phyloP scores from a whole-genome alignment of 2,797 vertebrate species.

The Myripristis murdjan region DNA sequence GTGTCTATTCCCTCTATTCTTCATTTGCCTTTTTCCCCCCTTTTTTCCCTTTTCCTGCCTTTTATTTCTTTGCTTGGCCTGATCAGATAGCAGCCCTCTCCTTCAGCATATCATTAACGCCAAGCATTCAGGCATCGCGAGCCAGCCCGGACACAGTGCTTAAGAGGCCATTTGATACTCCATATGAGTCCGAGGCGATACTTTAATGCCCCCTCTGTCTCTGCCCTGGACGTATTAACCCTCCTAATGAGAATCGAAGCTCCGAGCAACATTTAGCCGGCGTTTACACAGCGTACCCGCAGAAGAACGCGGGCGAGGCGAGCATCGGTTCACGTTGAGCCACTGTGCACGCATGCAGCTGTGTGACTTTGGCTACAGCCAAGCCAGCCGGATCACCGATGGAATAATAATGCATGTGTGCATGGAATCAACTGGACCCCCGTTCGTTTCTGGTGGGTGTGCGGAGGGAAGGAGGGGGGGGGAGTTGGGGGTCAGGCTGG shows the following conservation, averaged over 20 bases:
- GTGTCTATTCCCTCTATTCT: slow-evolving; percentile 77
- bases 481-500: slow-evolving; percentile 48
- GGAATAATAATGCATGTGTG: slow-evolving; percentile 76
- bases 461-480: neutral
- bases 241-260: slow-evolving; percentile 16
- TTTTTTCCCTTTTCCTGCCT: slow-evolving; percentile 12
- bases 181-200: neutral
- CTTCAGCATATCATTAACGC: slow-evolving; percentile 30
- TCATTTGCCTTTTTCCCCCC: slow-evolving; percentile 46
- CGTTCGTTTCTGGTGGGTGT: slow-evolving; percentile 69
- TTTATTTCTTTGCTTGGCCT: slow-evolving; percentile 49
- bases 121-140: slow-evolving; percentile 13
- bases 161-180: slow-evolving; percentile 9
- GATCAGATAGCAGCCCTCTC: slow-evolving; percentile 45
- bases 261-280: slow-evolving; percentile 16
- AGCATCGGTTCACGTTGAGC: slow-evolving; percentile 54
- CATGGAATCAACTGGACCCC: slow-evolving; percentile 74
- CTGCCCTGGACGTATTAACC: slow-evolving; percentile 37
- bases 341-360: slow-evolving; percentile 58
- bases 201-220: slow-evolving; percentile 45
- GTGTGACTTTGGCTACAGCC: slow-evolving; percentile 60
- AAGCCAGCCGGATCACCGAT: slow-evolving; percentile 66
- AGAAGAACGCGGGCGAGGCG: slow-evolving; percentile 35
- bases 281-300: slow-evolving; percentile 48
- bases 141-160: slow-evolving; percentile 25